These are phyloP conservation scores for Crossocerus cetratus DNA, from an alignment of 2,888 invertebrate genomes.

Conservation along the genomic window DNA sequence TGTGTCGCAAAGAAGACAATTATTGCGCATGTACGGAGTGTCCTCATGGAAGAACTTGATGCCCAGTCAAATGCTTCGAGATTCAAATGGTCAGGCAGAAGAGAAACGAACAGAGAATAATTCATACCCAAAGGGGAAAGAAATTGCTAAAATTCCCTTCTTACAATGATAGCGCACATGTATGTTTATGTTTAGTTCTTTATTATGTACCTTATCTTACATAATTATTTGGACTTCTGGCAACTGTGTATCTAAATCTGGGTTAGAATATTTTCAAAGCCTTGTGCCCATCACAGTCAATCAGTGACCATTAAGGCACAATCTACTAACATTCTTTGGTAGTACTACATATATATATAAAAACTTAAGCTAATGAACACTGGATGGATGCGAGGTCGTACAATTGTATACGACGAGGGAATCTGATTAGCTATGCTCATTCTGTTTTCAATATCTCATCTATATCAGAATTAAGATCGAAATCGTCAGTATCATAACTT, in stretches of 20 bases:
- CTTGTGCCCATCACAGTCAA: no score
- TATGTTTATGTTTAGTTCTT: not conserved
- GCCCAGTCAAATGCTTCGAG: constrained; percentile 44
- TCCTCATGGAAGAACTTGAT: constrained; percentile 51
- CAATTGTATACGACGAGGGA: not conserved
- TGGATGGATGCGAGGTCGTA: not conserved
- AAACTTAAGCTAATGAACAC: not conserved
- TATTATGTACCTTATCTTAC: constrained; percentile 10
- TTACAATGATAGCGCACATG: not conserved
- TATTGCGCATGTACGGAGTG: constrained; percentile 43
- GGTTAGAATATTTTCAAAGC: no score
- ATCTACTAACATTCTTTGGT: constrained; percentile 3
- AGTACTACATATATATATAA: not conserved
- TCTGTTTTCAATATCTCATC: constrained; percentile 67
- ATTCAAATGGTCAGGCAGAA: not conserved
- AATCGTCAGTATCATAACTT: constrained; percentile 48
- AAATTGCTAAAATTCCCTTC: not conserved
- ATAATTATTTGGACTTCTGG: not conserved
- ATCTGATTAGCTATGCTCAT: constrained; percentile 26
- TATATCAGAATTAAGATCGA: constrained; percentile 69
- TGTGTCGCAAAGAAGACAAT: constrained; percentile 49
- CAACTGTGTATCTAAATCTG: no score
- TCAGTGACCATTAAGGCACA: no score
- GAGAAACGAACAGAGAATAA: not conserved
- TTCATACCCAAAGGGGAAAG: no score